Evolutionary conservation across 2,888 invertebrate species (phyloP).

Genomic region (Drosophila melanosoma): DNA sequence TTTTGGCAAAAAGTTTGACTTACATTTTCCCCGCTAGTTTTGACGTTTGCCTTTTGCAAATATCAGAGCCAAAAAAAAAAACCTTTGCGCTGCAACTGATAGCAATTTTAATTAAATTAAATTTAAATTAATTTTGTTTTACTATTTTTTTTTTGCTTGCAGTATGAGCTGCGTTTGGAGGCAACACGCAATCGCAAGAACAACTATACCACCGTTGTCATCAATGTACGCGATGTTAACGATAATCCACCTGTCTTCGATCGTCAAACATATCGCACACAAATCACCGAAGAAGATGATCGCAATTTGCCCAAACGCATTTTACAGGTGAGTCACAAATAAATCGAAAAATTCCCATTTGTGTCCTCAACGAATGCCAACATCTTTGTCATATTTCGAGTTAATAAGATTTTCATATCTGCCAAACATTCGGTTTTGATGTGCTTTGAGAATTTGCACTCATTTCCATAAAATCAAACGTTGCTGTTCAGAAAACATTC

Average conservation of each 20-base stretch:
- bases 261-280: constrained; percentile 96
- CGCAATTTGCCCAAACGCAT: constrained; percentile 96
- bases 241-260: constrained; percentile 95
- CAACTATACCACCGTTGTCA: constrained; percentile 97
- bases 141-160: constrained; percentile 56
- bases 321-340: constrained; percentile 89
- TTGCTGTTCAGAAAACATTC: background rate
- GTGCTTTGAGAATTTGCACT: background rate
- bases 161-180: constrained; percentile 97
- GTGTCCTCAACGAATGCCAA: background rate
- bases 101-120: background rate
- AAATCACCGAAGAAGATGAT: constrained; percentile 98
- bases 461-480: background rate
- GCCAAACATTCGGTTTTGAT: background rate
- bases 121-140: background rate
- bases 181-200: constrained; percentile 98
- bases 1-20: constrained; percentile 42
- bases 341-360: background rate
- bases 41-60: constrained; percentile 9
- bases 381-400: background rate
- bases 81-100: background rate
- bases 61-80: constrained; percentile 1
- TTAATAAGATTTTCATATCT: background rate
- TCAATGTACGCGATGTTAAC: constrained; percentile 98
- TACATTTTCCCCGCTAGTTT: constrained; percentile 13